A percentile compares a stretch with the other conserved stretches of the same genome.
These are phyloP conservation scores for Bellardia pandia DNA, from an alignment of 2,888 invertebrate species.

Conservation along the genomic window DNA sequence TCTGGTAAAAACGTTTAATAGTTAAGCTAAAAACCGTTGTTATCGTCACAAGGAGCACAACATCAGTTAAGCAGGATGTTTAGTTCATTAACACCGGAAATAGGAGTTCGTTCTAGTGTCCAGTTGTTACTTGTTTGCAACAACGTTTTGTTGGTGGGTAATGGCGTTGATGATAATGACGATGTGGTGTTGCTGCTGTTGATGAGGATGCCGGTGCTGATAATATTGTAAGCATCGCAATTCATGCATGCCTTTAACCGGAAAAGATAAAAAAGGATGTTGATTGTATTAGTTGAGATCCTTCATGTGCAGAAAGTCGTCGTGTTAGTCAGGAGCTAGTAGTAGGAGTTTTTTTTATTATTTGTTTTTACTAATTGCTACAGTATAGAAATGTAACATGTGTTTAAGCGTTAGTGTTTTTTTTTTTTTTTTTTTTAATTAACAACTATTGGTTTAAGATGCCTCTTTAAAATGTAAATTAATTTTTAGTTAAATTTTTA, in stretches of 20 bases:
- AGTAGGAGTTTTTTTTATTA: not conserved
- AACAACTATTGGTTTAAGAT: slow-evolving; percentile 46
- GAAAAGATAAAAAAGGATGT: slow-evolving; percentile 68
- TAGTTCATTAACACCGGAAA: slow-evolving; percentile 76
- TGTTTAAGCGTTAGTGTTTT: slow-evolving; percentile 9
- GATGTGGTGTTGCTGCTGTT: slow-evolving; percentile 13
- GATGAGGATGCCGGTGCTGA: slow-evolving; percentile 15
- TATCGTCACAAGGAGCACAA: slow-evolving; percentile 46
- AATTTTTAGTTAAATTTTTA: not conserved
- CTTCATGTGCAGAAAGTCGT: slow-evolving; percentile 50
- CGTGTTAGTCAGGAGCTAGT: not conserved
- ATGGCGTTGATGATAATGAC: slow-evolving; percentile 46
- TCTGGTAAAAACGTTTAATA: slow-evolving; percentile 58
- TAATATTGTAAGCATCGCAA: slow-evolving; percentile 55
- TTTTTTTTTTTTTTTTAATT: slow-evolving; percentile 22
- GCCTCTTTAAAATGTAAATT: slow-evolving; percentile 20
- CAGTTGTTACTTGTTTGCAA: slow-evolving; percentile 55
- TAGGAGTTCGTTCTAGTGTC: slow-evolving; percentile 67
- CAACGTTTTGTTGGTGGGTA: slow-evolving; percentile 42
- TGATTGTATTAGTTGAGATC: slow-evolving; percentile 63
- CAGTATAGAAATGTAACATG: slow-evolving; percentile 8
- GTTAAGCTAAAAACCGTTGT: slow-evolving; percentile 63
- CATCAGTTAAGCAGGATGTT: slow-evolving; percentile 71
- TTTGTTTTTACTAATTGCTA: slow-evolving; percentile 40
- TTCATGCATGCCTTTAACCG: slow-evolving; percentile 69